phyloP scores from a whole-genome alignment of 2,797 vertebrate species.

The Microcaecilia unicolor region DNA sequence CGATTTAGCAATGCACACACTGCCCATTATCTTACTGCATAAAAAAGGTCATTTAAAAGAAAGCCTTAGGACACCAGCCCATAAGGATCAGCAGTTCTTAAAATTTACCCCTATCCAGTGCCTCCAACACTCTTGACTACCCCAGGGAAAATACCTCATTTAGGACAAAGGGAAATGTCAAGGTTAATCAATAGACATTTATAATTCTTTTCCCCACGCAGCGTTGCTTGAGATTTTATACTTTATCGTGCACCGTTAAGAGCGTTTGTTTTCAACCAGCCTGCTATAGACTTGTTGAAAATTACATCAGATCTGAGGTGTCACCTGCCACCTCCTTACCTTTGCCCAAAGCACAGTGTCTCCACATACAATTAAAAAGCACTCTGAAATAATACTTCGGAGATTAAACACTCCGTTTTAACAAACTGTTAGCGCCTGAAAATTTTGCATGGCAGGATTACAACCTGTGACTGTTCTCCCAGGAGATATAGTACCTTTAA shows the following conservation, averaged over 20 bases:
- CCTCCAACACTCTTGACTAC: conserved; percentile 55
- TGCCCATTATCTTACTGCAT: conserved; percentile 72
- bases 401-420: conserved; percentile 29
- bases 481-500: conserved; percentile 35
- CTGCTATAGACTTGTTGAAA: background rate
- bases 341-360: background rate
- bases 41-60: conserved; percentile 70
- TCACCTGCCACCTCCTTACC: too few relatives aligned
- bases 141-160: conserved; percentile 50
- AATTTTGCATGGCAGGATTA: conserved; percentile 40
- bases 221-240: background rate
- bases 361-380: conserved; percentile 8
- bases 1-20: conserved; percentile 76
- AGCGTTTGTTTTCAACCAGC: conserved; percentile 5
- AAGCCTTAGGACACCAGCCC: conserved; percentile 56
- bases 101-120: conserved; percentile 55
- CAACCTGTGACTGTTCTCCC: conserved; percentile 38
- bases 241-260: background rate
- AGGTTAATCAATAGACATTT: conserved; percentile 49
- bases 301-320: conserved; percentile 1
- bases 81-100: conserved; percentile 42
- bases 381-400: conserved; percentile 4
- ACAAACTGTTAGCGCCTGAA: conserved; percentile 22
- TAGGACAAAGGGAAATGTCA: conserved; percentile 44
- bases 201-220: conserved; percentile 10